Conservation (phyloP, 2,888 invertebrate genomes). For the Hipparchia sbordonii region DNA sequence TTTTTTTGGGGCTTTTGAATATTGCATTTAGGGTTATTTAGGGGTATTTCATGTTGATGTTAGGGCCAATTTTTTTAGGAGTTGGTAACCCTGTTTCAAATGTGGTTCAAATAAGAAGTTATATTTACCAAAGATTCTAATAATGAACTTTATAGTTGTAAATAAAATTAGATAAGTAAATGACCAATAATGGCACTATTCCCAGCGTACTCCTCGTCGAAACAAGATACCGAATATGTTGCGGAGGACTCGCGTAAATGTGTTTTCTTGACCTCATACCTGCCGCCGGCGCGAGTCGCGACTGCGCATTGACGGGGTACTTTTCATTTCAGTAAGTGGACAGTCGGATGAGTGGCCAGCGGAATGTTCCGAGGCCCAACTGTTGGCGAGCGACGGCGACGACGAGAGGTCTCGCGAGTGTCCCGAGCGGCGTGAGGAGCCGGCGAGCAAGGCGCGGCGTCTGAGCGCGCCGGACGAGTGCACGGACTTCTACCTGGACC, state of each 20-base stretch:
- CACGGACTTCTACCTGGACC: slow-evolving; percentile 83
- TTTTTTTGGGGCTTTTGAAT: too few relatives aligned
- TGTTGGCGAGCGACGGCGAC: slow-evolving; percentile 49
- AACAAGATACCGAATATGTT: slow-evolving; percentile 24
- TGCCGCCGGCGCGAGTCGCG: background rate
- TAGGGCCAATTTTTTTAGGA: too few relatives aligned
- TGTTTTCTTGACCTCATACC: background rate
- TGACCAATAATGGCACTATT: slow-evolving; percentile 42
- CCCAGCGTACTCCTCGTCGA: slow-evolving; percentile 41
- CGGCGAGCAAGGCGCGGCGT: background rate
- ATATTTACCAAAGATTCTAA: too few relatives aligned
- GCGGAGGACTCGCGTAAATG: slow-evolving; percentile 31
- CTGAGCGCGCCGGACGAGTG: background rate
- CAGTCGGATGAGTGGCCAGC: background rate
- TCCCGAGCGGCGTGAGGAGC: slow-evolving; percentile 12
- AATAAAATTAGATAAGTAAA: background rate
- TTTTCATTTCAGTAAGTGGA: background rate
- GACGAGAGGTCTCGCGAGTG: slow-evolving; percentile 47
- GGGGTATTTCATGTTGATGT: too few relatives aligned
- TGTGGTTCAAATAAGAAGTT: too few relatives aligned
- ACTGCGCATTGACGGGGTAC: background rate
- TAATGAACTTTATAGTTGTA: background rate
- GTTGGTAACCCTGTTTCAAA: too few relatives aligned
- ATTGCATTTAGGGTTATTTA: too few relatives aligned
- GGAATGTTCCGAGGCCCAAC: background rate